Base-by-base conservation (phyloP, 2,113 vertebrate species). In the Sebastes schlegelii region DNA sequence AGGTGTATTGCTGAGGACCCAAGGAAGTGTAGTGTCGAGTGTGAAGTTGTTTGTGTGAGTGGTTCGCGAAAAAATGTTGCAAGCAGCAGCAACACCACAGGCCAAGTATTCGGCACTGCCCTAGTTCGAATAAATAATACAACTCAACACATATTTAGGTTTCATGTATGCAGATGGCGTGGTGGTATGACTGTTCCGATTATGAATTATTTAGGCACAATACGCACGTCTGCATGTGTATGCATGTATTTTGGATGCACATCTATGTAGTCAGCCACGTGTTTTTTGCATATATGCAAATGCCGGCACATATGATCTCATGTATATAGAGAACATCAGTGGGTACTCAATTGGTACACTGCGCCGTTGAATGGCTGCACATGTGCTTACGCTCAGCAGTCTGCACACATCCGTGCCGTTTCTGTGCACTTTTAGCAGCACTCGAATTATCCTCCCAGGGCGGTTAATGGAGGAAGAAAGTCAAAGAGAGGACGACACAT, bases 381-480 rank as follows among this genome's bases (percentile, higher is more conserved):
- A 77, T 78, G 77, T 74, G n/a, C 58, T 74, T 55, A 57, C 73
- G 61, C 48, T 81, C 57, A 62, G 83, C 42, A 72, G 74, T 34
- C 67, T 86, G 75, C 73, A 76, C 75, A 68, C 45, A 68, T 84
- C 73, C 85, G 72, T 71, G 54, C 78, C 46, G 60, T 76, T 88
- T 84, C 73, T 78, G 51, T 86, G 78, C 74, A 73, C 70, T 87
- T 79, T 84, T 76, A 84, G 90, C 65, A 42, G 81, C 74, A 45
- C 76, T 81, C 10, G 8, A 77, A 84, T 85, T 82, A 89, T 90
- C 83, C 84, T 92, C 74, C 67, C 75, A 76, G 82, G 83, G 83
- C 74, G 26, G 74, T 80, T 92, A 92, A 92, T 90, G 85, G 82
- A 82, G 79, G 65, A 80, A 87, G 75, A 89, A 92, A 84, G 88